Conservation (phyloP, 2,113 vertebrate species). For the Astur gentilis region DNA sequence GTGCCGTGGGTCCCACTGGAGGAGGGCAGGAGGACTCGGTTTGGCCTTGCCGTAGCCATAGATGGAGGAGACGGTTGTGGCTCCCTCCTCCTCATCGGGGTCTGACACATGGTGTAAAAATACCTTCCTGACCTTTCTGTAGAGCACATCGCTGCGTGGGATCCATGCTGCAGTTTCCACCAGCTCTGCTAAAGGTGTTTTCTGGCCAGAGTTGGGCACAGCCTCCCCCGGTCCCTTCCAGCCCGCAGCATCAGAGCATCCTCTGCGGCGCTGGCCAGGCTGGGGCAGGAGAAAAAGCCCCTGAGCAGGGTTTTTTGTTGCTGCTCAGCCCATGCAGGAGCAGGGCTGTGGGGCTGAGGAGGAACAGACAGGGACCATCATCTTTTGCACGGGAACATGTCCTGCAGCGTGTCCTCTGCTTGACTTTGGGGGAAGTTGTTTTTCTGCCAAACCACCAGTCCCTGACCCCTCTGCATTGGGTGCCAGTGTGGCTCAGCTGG, state of each 20-base stretch:
- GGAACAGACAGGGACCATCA: not conserved
- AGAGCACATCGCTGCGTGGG: not conserved
- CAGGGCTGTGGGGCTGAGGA: not conserved
- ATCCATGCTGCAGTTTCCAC: not conserved
- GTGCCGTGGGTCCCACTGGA: not conserved
- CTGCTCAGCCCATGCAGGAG: not conserved
- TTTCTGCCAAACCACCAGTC: not conserved
- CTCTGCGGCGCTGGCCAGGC: rapidly evolving
- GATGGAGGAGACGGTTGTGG: not conserved
- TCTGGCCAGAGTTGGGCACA: not conserved
- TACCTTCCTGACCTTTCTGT: not conserved
- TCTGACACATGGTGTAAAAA: not conserved
- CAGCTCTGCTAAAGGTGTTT: not conserved
- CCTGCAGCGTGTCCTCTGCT: not conserved
- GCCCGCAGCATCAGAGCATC: not conserved
- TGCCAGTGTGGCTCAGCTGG: not conserved
- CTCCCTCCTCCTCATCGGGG: not conserved
- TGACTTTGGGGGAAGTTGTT: not conserved
- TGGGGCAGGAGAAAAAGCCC: not conserved
- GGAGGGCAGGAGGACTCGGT: not conserved
- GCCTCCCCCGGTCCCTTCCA: not conserved
- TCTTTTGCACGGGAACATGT: not conserved
- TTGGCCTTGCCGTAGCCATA: not conserved
- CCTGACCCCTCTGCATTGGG: not conserved
- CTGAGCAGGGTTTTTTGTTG: not conserved